phyloP scores from a whole-genome alignment of 2,797 vertebrate species.

The Podargus strigoides region DNA sequence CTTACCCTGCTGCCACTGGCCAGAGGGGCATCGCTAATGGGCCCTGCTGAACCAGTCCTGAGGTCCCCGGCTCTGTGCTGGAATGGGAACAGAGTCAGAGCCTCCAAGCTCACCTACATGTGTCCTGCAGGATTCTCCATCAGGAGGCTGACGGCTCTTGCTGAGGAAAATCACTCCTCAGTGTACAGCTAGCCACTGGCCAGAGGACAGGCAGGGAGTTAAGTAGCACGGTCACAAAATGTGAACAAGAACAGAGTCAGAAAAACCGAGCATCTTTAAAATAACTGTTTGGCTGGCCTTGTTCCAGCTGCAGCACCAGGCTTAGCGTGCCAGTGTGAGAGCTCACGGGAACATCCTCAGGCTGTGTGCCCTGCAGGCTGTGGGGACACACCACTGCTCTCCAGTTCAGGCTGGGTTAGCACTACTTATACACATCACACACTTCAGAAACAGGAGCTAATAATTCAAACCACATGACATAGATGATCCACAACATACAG shows the following conservation, averaged over 20 bases:
- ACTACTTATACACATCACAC: neutral
- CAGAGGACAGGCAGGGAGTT: neutral
- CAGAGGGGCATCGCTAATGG: neutral
- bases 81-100: neutral
- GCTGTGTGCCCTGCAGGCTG: neutral
- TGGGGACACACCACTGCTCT: neutral
- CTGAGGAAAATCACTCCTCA: neutral
- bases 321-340: rapidly evolving
- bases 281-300: neutral
- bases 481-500: neutral
- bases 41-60: neutral
- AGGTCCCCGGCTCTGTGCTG: neutral
- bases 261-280: neutral
- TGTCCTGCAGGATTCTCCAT: neutral
- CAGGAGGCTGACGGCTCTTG: neutral
- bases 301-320: neutral
- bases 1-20: neutral
- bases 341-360: rapidly evolving
- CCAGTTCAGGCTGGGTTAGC: neutral
- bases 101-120: neutral
- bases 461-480: neutral
- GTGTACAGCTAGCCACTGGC: neutral
- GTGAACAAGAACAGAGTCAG: neutral
- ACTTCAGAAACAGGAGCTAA: neutral
- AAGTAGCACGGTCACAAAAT: neutral